Percentiles rank a stretch among this genome's conserved stretches.
Conservation (phyloP, 53 echinoderm and acorn worm genomes). For the Patiria pectinifera region DNA sequence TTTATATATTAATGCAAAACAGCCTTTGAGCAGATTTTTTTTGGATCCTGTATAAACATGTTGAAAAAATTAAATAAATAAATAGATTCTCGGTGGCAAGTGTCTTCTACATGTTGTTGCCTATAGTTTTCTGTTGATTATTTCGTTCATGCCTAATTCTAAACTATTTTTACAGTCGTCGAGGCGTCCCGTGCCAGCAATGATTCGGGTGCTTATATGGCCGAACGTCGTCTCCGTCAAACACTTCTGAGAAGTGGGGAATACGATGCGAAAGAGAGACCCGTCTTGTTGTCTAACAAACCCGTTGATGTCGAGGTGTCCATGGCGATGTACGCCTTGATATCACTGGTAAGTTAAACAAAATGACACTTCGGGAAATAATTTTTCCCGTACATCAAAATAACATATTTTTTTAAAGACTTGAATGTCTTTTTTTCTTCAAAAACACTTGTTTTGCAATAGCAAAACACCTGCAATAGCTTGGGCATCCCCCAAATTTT, state of each 20-base stretch:
- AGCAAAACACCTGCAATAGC: too few species aligned
- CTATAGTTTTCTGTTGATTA: background rate
- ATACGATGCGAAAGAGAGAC: constrained; percentile 21
- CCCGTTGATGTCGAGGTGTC: constrained; percentile 1
- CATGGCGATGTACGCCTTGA: constrained; percentile 16
- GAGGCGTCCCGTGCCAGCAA: background rate
- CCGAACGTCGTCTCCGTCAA: constrained; percentile 22
- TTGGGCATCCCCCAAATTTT: too few species aligned
- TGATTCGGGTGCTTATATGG: background rate
- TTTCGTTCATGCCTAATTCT: background rate
- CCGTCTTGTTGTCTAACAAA: background rate
- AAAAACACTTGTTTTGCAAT: background rate
- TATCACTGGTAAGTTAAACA: constrained; percentile 21
- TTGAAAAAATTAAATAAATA: too few species aligned
- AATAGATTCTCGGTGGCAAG: too few species aligned
- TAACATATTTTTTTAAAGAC: background rate
- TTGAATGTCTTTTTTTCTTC: background rate
- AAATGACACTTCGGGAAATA: background rate
- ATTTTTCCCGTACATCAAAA: background rate
- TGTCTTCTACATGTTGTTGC: too few species aligned
- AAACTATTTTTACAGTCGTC: background rate
- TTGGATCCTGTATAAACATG: too few species aligned
- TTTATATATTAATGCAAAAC: too few species aligned
- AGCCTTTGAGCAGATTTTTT: too few species aligned
- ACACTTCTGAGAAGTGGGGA: background rate